A percentile compares a stretch with the other conserved stretches of the same genome.
These are phyloP conservation scores for Cryptocephalus moraei DNA, from an alignment of 2,888 invertebrate genomes.

Conservation along the genomic window DNA sequence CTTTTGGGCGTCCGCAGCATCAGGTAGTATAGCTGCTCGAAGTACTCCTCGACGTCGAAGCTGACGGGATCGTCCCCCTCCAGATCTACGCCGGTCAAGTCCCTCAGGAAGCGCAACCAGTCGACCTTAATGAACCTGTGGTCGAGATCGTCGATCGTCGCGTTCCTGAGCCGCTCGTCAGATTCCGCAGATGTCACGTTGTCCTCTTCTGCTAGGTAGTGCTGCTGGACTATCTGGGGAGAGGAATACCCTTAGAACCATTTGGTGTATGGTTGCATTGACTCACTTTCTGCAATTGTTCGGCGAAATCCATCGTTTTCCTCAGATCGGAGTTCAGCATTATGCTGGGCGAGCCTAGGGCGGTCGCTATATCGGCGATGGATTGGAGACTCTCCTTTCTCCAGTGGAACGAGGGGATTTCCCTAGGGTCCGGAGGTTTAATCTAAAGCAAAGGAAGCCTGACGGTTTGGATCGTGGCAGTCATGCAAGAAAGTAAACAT, in stretches of 20 bases:
- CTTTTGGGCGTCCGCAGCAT: constrained; percentile 20
- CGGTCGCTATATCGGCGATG: constrained; percentile 20
- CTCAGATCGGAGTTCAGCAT: constrained; percentile 15
- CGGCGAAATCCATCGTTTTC: constrained; percentile 19
- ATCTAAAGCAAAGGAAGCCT: constrained; percentile 11
- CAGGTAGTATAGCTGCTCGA: constrained; percentile 19
- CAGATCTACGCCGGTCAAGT: constrained; percentile 18
- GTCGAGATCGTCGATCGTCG: constrained; percentile 16
- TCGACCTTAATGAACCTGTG: constrained; percentile 16
- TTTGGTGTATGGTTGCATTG: background rate
- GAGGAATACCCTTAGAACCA: background rate
- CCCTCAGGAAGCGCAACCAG: constrained; percentile 24
- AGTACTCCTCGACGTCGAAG: constrained; percentile 17
- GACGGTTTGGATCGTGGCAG: too few relatives aligned
- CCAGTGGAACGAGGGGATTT: constrained; percentile 6
- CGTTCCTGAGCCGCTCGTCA: constrained; percentile 3
- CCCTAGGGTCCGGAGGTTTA: constrained; percentile 9
- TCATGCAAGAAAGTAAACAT: too few relatives aligned
- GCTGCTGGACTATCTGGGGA: background rate
- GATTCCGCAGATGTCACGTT: constrained; percentile 1
- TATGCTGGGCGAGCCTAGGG: constrained; percentile 16
- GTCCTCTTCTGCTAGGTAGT: constrained; percentile 4
- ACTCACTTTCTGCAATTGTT: constrained; percentile 17
- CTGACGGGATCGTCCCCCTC: constrained; percentile 17
- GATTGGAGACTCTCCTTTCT: constrained; percentile 14